A percentile compares a stretch with the other conserved stretches of the same genome.
phyloP scores from a whole-genome alignment of 2,888 invertebrate species.

The Rhagophthalmus giganteus region DNA sequence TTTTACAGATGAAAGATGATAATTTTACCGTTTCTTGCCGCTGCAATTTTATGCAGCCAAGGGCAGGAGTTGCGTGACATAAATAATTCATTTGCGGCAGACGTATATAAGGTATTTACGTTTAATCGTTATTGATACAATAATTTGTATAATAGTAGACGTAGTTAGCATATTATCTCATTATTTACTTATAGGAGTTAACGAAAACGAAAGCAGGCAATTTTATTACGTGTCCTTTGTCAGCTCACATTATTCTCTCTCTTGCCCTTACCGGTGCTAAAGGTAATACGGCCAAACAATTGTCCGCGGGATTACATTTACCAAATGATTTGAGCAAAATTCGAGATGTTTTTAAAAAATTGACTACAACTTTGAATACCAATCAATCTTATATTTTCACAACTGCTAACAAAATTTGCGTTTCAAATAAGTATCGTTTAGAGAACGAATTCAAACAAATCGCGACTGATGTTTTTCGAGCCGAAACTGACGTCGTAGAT shows the following conservation, averaged over 20 bases:
- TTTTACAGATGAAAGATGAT: too few relatives aligned
- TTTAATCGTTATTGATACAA: too few relatives aligned
- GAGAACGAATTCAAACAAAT: conserved; percentile 60
- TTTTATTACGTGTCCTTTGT: conserved; percentile 47
- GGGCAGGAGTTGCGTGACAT: too few relatives aligned
- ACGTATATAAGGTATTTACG: too few relatives aligned
- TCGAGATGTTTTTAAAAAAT: conserved; percentile 5
- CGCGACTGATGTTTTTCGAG: conserved; percentile 64
- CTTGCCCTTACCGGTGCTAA: conserved; percentile 45
- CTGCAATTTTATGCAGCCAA: too few relatives aligned
- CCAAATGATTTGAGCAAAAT: conserved; percentile 15
- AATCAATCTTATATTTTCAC: not conserved
- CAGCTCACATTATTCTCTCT: conserved; percentile 46
- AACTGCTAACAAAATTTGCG: conserved; percentile 58
- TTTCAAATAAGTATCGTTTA: conserved; percentile 59
- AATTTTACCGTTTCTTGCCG: too few relatives aligned
- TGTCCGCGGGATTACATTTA: conserved; percentile 28
- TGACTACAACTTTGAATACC: not conserved
- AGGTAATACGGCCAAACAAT: conserved; percentile 43
- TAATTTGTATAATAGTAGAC: too few relatives aligned
- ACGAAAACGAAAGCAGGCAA: conserved; percentile 34
- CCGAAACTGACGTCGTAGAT: conserved; percentile 58
- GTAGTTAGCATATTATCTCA: too few relatives aligned
- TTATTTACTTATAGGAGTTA: too few relatives aligned
- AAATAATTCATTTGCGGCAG: too few relatives aligned